Conservation (phyloP, 2,888 invertebrate species). For the Chouioia cunea region DNA sequence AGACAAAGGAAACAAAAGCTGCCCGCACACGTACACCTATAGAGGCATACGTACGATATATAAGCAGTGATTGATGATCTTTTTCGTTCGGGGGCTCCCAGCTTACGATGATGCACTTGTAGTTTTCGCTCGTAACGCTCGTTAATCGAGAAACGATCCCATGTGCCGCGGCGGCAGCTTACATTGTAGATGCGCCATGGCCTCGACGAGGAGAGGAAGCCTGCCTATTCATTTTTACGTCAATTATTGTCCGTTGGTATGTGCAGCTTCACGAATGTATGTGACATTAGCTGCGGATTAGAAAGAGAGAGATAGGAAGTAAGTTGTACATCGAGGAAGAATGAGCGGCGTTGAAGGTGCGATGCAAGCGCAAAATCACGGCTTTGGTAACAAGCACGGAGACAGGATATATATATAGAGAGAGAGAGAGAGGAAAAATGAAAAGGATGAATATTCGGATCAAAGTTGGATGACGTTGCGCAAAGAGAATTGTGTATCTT, state of each 20-base stretch:
- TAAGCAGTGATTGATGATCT: no score
- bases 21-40: neutral
- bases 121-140: constrained; percentile 35
- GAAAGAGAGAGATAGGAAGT: constrained; percentile 41
- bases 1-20: constrained; percentile 6
- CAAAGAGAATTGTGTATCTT: neutral
- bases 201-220: no score
- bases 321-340: constrained; percentile 23
- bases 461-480: neutral
- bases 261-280: no score
- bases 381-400: constrained; percentile 8
- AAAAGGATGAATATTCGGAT: neutral
- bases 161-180: no score
- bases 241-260: no score
- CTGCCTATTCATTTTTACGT: no score
- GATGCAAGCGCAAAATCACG: constrained; percentile 11
- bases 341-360: neutral
- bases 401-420: no score
- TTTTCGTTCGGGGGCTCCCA: no score
- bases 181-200: no score
- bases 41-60: neutral
- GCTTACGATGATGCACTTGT: neutral
- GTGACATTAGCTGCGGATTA: no score
- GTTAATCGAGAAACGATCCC: constrained; percentile 22
- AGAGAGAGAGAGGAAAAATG: neutral